Evolutionary conservation across 2,888 invertebrate genomes (phyloP).

Genomic region (Branchellion lobata): DNA sequence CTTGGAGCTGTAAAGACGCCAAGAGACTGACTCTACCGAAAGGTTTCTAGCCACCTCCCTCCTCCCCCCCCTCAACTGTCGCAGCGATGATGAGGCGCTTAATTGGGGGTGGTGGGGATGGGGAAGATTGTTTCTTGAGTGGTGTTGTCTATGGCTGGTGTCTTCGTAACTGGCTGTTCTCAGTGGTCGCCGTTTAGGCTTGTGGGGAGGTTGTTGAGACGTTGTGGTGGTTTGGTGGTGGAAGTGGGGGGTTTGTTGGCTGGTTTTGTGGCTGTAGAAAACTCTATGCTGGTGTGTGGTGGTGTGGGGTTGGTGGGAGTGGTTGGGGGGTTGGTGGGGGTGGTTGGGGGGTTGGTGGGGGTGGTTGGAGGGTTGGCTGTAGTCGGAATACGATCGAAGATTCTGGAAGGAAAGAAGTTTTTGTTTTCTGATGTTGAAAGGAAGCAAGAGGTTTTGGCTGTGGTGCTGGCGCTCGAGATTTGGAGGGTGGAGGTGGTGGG

Average conservation of each 20-base stretch:
- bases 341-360: not conserved
- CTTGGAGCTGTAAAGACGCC: no score
- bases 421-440: no score
- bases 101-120: no score
- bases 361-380: not conserved
- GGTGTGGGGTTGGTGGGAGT: not conserved
- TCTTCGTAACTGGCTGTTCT: not conserved
- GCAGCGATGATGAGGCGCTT: not conserved
- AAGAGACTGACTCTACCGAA: no score
- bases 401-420: not conserved
- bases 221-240: not conserved
- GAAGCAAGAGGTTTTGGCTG: not conserved
- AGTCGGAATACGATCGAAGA: not conserved
- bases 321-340: not conserved
- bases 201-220: not conserved
- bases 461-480: not conserved
- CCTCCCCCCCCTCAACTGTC: not conserved
- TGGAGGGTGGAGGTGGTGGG: conserved; percentile 7
- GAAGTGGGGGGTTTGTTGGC: not conserved
- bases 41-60: not conserved
- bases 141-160: not conserved
- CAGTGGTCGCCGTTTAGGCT: not conserved
- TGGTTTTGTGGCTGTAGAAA: not conserved
- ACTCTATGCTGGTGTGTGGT: not conserved
- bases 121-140: not conserved